Base-by-base conservation (phyloP, 1,140 invertebrate species). In the Caenorhabditis brenneri region DNA sequence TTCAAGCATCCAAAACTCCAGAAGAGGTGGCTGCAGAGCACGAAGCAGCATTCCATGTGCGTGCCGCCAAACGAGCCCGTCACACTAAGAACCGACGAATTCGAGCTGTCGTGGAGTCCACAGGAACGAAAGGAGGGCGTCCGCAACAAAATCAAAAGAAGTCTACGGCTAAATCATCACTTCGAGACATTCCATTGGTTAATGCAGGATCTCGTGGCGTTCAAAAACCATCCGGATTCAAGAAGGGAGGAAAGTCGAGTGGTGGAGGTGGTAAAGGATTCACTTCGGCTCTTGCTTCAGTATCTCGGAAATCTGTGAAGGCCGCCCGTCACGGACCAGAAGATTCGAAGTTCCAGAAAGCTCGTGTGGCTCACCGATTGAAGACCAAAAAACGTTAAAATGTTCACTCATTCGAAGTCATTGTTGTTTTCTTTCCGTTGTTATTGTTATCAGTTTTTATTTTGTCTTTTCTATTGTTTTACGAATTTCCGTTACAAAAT, bases 271-370 rank as follows among this genome's bases (percentile, higher is more conserved):
- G 82, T 24, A 85, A 85, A 39, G 80, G 55, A 22, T 85, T 86
- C 83, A 85, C 80, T 12, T 78, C 74, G 9, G 60, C 80, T 9
- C 42, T 85, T 16, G 53, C 80, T 48, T 79, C 69, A 12, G 78
- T 84, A 9, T 78, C 33, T 24, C 81, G 48, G 27, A 58, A 78
- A 51, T 80, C 46, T 65, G 83, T 46, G 36, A 74, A 84, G 46
- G 65, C 39, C 16, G 69, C 33, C 2, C 49, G 33, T 86, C 80
- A 60, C 79, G 80, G 85, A 49, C 85, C 85, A 16, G 88, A 89
- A 55, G 88, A 89, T 33, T 74, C 58, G 58, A 84, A 89, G 27
- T 89, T 89, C 86, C 86, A 82, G 27, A 84, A 86, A 24, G 88
- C 89, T 60, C 83, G 79, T 74, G 78, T 80, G 1, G 78, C 83